Base-by-base conservation (phyloP, 2,888 invertebrate species). In the Sminthurides aquaticus region DNA sequence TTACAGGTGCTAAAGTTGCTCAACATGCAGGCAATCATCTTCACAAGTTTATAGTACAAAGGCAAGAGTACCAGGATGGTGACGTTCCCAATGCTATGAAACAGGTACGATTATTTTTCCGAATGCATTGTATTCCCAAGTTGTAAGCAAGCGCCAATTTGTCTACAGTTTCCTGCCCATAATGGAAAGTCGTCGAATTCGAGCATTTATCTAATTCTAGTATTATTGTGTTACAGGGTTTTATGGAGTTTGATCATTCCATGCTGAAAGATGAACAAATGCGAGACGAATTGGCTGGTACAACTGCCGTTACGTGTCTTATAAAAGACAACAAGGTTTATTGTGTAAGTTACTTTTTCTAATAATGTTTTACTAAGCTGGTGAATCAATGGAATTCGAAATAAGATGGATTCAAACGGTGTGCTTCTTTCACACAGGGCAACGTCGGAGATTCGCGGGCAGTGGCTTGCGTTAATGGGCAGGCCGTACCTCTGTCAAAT, bases 391-490 rank as follows among this genome's bases (percentile, higher is more conserved):
- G 22, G 24, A 20, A 11, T 15, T 22, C 24, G n/a, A 24, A 3
- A 24, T n/a, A n/a, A n/a, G n/a, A n/a, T n/a, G n/a, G n/a, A n/a
- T n/a, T 43, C 60, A 29, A 15, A 20, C n/a, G 48, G 28, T 65
- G 20, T 22, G 24, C n/a, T 56, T 54, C 52, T 27, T n/a, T n/a
- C n/a, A n/a, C n/a, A n/a, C n/a, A 82, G 86, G 96, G 92, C 64
- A 99, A 99, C 79, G 95, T 94, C 11, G 99, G 99, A 0, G 99
- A 99, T 78, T 97, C 97, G 0, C 84, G 99, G 70, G 94, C 96
- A 1, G 87, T 99, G 27, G 94, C 92, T 25, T 89, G 91, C 77
- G 85, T 95, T 0, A 83, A 85, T 70, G 97, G 97, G 27, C 81
- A 82, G 75, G 88, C 86, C 59, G 86, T 88, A 76, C 82, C 86